Evolutionary conservation across 92 coral and sea anemone genomes (phyloP), one percentile per base, ranked within the genome.

Genomic region (Bergia puertoricense): DNA sequence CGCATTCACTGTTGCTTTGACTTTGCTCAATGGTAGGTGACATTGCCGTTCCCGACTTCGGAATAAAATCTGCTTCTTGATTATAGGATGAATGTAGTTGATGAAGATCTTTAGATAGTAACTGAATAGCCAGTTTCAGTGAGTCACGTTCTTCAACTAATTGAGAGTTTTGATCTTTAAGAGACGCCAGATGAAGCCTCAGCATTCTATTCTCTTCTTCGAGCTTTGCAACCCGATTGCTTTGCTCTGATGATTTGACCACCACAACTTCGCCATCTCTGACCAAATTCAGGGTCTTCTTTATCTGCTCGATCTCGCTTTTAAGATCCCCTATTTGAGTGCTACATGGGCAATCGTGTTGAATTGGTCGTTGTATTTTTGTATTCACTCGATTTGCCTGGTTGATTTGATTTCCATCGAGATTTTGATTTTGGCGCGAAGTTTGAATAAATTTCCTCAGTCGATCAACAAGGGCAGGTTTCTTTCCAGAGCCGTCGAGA

Each of bases 371-470:
- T 74, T 23, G 41, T 74, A 46, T 74, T 74, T 40, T 38, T 74
- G 43, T 74, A 74, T 74, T 74, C 78, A 1, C 45, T 74, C 78
- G 50, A 74, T 74, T 74, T 6, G 78, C 78, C 3, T 74, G 78
- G 78, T 74, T 74, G 78, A 10, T 57, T 57, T 74, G 78, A 23
- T 74, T 38, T 74, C 43, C 78, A 23, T 74, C 43, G 78, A 74
- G 46, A 74, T 74, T 74, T 74, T 74, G 78, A 74, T 74, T 74
- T 74, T 74, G 78, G 78, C 46, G 44, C 78, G 78, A 74, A 74
- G 78, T 74, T 74, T 74, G 30, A 30, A 30, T 30, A 30, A 30
- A 30, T 30, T 30, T 30, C 30, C 30, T 30, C 30, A 30, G 30
- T 74, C 78, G 78, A 74, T 74, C 78, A 74, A 74, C 42, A 74